Conservation (phyloP, 2,888 invertebrate species). For the Rapana venosa region DNA sequence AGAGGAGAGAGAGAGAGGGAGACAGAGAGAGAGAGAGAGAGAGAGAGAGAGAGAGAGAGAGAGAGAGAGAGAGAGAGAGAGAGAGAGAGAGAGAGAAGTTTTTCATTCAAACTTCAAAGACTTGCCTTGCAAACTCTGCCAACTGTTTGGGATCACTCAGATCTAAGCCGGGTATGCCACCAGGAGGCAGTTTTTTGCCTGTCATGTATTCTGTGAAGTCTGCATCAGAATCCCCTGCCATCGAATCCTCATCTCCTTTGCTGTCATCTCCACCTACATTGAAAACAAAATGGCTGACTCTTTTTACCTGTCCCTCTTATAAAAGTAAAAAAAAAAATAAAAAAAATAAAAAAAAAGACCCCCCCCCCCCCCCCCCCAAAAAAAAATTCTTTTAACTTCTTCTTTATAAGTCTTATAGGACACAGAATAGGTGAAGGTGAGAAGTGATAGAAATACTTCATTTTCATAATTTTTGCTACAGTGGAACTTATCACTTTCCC, state of each 20-base stretch:
- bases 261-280: conserved; percentile 38
- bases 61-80: conserved; percentile 9
- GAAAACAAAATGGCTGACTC: too few species aligned
- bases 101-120: background rate
- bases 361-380: too few species aligned
- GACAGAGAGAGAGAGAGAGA: background rate
- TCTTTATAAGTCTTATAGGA: too few species aligned
- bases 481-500: too few species aligned
- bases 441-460: too few species aligned
- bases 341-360: too few species aligned
- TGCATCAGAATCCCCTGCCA: conserved; percentile 82
- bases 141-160: conserved; percentile 94
- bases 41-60: conserved; percentile 18
- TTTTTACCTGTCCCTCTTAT: too few species aligned
- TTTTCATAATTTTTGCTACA: too few species aligned
- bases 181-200: conserved; percentile 87
- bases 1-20: background rate
- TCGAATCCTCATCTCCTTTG: conserved; percentile 71
- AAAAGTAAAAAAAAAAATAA: too few species aligned
- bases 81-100: background rate
- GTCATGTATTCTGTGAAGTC: conserved; percentile 96
- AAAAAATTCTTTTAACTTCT: too few species aligned
- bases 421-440: too few species aligned
- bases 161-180: conserved; percentile 89
- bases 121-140: conserved; percentile 89